Evolutionary conservation across 2,888 invertebrate species (phyloP).

Genomic region (Archips xylosteana): DNA sequence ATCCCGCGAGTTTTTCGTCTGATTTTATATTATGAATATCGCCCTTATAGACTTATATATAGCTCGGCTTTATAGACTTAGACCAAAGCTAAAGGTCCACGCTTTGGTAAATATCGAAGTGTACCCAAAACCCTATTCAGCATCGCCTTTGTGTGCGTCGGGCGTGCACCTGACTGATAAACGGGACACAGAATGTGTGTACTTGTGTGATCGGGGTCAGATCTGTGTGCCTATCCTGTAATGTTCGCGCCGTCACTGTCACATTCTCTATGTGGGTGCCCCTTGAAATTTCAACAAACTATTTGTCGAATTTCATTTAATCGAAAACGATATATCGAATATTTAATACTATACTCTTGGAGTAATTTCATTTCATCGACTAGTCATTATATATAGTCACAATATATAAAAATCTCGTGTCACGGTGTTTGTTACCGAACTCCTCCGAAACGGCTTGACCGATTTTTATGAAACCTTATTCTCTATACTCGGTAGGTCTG

Average conservation of each 20-base stretch:
- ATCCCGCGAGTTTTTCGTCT: background rate
- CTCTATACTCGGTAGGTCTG: too few relatives aligned
- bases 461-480: too few relatives aligned
- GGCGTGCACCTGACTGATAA: constrained; percentile 8
- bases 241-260: background rate
- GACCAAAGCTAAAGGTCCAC: background rate
- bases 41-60: background rate
- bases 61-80: background rate
- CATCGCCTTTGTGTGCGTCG: constrained; percentile 6
- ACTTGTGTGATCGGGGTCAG: background rate
- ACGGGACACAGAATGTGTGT: background rate
- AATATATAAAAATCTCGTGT: too few relatives aligned
- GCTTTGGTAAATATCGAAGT: constrained; percentile 1
- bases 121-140: constrained; percentile 5
- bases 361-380: too few relatives aligned
- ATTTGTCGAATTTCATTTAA: too few relatives aligned
- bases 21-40: background rate
- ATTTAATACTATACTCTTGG: too few relatives aligned
- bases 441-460: too few relatives aligned
- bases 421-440: too few relatives aligned
- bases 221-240: background rate
- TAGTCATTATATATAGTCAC: too few relatives aligned
- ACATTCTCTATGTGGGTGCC: background rate
- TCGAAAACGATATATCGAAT: too few relatives aligned
- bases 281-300: too few relatives aligned